Conservation (phyloP, 2,888 invertebrate genomes). For the Hanleya hanleyi region DNA sequence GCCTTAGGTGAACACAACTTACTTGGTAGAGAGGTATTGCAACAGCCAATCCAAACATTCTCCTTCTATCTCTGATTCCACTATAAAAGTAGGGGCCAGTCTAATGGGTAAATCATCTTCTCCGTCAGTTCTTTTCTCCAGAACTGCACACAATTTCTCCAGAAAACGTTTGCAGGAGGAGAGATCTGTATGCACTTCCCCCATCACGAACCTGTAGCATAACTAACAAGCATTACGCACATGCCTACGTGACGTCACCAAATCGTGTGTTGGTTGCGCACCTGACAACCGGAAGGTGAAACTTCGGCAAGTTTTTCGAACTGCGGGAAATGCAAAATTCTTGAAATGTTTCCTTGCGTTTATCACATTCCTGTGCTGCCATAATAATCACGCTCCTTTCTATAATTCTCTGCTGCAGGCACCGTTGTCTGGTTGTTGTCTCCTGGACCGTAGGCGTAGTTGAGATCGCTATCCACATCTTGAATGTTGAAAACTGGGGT, state of each 20-base stretch:
- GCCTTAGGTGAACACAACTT: no score
- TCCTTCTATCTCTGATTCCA: conserved; percentile 59
- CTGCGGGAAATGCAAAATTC: no score
- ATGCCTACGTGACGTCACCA: conserved; percentile 5
- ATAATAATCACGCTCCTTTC: no score
- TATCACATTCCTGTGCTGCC: no score
- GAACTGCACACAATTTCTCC: conserved; percentile 52
- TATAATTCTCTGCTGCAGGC: no score
- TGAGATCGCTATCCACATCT: no score
- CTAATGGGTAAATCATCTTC: conserved; percentile 49
- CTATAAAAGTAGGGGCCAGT: conserved; percentile 44
- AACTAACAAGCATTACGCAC: not conserved
- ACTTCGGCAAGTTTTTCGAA: no score
- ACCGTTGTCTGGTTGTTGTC: no score
- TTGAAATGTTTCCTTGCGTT: no score
- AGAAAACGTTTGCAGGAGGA: conserved; percentile 53
- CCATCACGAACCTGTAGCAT: conserved; percentile 44
- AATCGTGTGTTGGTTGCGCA: conserved; percentile 4
- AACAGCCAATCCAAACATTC: conserved; percentile 66
- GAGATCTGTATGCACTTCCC: conserved; percentile 41
- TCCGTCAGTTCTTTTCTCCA: conserved; percentile 46
- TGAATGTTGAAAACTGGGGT: no score
- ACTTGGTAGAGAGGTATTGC: conserved; percentile 62
- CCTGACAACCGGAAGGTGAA: no score
- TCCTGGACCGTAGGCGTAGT: no score